These are phyloP conservation scores for Naja naja DNA, from an alignment of 2,113 vertebrate species.

Conservation along the genomic window DNA sequence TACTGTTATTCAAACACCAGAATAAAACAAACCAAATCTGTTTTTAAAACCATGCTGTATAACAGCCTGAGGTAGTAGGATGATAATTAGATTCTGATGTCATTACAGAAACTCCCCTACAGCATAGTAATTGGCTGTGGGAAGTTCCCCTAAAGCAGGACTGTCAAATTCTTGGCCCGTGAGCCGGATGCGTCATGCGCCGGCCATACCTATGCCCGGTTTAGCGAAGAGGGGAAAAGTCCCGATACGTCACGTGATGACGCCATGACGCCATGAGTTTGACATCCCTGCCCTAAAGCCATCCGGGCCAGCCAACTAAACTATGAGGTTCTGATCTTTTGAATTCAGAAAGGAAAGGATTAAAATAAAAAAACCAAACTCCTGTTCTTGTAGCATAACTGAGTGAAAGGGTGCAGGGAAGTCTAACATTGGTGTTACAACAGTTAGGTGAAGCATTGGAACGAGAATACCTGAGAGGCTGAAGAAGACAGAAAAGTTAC, in stretches of 20 bases:
- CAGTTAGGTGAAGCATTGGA: conserved; percentile 3
- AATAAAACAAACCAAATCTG: conserved; percentile 17
- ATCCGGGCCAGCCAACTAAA: not conserved
- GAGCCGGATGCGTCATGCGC: too few relatives aligned
- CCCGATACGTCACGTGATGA: too few relatives aligned
- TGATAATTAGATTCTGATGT: not conserved
- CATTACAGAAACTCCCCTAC: not conserved
- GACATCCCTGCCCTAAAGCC: not conserved
- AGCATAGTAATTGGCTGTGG: not conserved
- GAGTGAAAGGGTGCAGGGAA: not conserved
- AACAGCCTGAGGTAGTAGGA: not conserved
- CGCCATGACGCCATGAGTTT: too few relatives aligned
- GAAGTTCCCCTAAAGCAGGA: not conserved
- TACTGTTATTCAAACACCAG: conserved; percentile 24
- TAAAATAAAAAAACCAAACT: not conserved
- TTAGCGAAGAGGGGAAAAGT: too few relatives aligned
- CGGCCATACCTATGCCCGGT: too few relatives aligned
- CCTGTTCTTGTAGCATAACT: conserved; percentile 42
- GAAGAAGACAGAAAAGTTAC: not conserved
- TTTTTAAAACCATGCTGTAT: not conserved
- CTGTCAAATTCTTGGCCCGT: too few relatives aligned
- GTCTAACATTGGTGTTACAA: conserved; percentile 30
- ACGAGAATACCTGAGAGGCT: not conserved
- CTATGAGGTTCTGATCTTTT: not conserved
- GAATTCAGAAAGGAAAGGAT: not conserved